Evolutionary conservation across 2,888 invertebrate genomes (phyloP), one percentile per base, ranked within the genome.

Genomic region (Campoplex nolae): DNA sequence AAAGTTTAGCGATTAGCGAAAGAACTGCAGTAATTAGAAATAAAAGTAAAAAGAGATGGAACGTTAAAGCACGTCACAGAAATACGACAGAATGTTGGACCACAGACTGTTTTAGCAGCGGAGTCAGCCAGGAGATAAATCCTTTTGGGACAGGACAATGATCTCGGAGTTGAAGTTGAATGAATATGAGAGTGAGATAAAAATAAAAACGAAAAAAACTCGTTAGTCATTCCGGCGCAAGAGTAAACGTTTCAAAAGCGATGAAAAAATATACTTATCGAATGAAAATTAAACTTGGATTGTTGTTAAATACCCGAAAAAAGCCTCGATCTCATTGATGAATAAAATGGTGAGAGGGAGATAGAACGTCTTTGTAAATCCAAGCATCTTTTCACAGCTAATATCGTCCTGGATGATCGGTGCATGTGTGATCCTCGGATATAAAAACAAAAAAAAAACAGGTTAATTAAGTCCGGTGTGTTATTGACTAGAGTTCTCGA

Each of bases 241-340:
- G n/a, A 42, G 18, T 11, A 11, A 35, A 62, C 8, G 38, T 32
- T 13, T 38, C 2, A 18, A 65, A 51, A 81, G 51, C 48, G 2
- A 48, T n/a, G 7, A 18, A 51, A 51, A 6, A n/a, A n/a, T 18
- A 18, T n/a, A 18, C 18, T 7, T 3, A 32, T 32, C 6, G 32
- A 32, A 32, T 0, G 28, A 70, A 68, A 70, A 45, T 4, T 54
- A 16, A 9, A 73, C 28, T 62, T 42, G 23, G 71, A 77, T 28
- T 51, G 51, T 28, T 56, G 4, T 62, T 81, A 56, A 83, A 82
- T 88, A 88, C 88, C 85, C 83, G 62, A 84, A 82, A 45, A 87
- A 76, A 56, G 87, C 87, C 67, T 88, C 81, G 78, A 88, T 81
- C 54, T 56, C 74, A 65, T 73, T 70, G 58, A 68, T 16, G 32